Percentiles rank a stretch among this genome's conserved stretches.
These are phyloP conservation scores for Indri indri DNA, from an alignment of 2,113 vertebrate genomes.

Conservation along the genomic window DNA sequence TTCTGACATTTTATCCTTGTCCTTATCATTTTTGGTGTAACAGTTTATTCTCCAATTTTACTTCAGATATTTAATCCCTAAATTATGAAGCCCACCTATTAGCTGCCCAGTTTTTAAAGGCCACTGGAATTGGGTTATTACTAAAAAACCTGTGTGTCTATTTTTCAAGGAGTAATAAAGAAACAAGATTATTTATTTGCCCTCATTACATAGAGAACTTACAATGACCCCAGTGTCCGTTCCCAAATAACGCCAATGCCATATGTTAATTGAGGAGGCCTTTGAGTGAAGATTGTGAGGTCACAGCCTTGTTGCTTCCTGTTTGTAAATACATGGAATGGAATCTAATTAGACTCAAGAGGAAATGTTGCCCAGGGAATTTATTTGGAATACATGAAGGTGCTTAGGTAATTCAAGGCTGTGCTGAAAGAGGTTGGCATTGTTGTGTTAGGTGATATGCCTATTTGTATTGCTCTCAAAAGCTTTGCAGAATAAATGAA, in stretches of 20 bases:
- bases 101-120: background rate
- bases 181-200: background rate
- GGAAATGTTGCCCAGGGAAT: slow-evolving; percentile 79
- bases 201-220: background rate
- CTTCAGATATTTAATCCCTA: background rate
- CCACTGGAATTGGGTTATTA: background rate
- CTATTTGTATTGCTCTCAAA: slow-evolving; percentile 62
- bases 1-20: background rate
- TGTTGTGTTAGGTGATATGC: background rate
- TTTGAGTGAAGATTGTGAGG: slow-evolving; percentile 60
- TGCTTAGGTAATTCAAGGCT: slow-evolving; percentile 70
- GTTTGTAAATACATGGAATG: slow-evolving; percentile 83
- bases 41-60: background rate
- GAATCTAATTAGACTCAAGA: slow-evolving; percentile 81
- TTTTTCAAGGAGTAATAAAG: no score
- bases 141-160: background rate
- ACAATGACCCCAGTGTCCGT: background rate
- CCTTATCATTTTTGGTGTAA: no score
- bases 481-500: background rate
- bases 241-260: background rate
- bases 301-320: slow-evolving; percentile 79
- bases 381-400: slow-evolving; percentile 74
- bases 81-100: background rate
- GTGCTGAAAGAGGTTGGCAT: slow-evolving; percentile 42
- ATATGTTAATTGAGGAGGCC: slow-evolving; percentile 70